These are phyloP conservation scores for Tenthredo scrophulariae DNA, from an alignment of 2,888 invertebrate species.

Conservation along the genomic window DNA sequence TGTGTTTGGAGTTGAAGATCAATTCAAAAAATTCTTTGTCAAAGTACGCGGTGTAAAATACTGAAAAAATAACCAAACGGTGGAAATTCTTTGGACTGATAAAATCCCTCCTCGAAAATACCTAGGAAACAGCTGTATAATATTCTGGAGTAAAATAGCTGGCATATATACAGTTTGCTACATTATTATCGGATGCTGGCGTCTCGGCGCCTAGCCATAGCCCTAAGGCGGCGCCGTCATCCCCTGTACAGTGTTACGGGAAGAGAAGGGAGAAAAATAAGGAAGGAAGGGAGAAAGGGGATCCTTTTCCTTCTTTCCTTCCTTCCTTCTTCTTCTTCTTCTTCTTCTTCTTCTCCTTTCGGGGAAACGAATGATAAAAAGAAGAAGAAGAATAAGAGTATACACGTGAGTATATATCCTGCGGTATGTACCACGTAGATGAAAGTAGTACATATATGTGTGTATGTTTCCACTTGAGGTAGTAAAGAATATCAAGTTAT, in stretches of 20 bases:
- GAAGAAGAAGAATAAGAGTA: not conserved
- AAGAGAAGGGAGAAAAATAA: not conserved
- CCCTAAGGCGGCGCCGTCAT: conserved; percentile 33
- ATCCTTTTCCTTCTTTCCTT: not conserved
- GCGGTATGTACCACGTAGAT: not conserved
- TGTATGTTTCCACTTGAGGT: not conserved
- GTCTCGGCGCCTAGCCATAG: conserved; percentile 43
- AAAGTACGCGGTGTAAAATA: not conserved
- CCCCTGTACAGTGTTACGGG: not conserved
- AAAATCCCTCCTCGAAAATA: not conserved
- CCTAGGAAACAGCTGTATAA: not conserved
- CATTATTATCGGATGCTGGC: conserved; percentile 45
- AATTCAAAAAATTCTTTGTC: not conserved
- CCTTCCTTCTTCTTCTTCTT: not conserved
- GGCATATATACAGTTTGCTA: not conserved
- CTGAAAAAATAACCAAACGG: not conserved
- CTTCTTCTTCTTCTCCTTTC: not conserved
- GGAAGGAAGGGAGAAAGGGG: not conserved
- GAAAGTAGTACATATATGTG: not conserved
- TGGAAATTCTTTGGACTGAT: not conserved
- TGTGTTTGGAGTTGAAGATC: not conserved
- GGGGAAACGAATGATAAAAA: not conserved
- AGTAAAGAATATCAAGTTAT: conserved; percentile 34
- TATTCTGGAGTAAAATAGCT: not conserved
- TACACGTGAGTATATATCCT: not conserved